Evolutionary conservation across 2,113 vertebrate species (phyloP).

Genomic region (Talpa occidentalis): DNA sequence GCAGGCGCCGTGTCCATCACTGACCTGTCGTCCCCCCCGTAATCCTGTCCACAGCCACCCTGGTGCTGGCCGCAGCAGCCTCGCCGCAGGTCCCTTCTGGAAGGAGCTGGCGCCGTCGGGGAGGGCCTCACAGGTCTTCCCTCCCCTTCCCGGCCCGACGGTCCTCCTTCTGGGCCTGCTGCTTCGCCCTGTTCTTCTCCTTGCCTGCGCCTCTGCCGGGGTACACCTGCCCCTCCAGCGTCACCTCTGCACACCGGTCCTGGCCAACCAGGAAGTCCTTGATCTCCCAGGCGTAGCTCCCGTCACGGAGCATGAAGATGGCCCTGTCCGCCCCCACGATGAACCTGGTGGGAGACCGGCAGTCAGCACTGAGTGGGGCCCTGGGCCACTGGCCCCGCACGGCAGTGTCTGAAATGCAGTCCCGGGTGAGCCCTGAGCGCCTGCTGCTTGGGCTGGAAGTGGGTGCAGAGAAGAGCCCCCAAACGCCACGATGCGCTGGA

Average conservation of each 20-base stretch:
- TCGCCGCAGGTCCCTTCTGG: neutral
- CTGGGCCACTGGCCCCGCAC: too few species aligned
- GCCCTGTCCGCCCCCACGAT: slow-evolving; percentile 97
- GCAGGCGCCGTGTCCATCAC: too few species aligned
- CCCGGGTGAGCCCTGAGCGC: too few species aligned
- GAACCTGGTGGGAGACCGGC: slow-evolving; percentile 85
- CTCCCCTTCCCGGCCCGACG: slow-evolving; percentile 86
- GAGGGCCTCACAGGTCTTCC: slow-evolving; percentile 90
- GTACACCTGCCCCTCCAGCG: slow-evolving; percentile 97
- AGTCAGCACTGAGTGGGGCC: too few species aligned
- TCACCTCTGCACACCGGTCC: slow-evolving; percentile 95
- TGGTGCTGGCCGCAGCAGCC: too few species aligned
- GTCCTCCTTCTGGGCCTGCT: slow-evolving; percentile 74
- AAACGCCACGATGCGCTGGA: too few species aligned
- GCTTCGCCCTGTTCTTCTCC: slow-evolving; percentile 86
- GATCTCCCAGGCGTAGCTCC: slow-evolving; percentile 96
- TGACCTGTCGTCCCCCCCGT: too few species aligned
- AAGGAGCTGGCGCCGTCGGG: neutral
- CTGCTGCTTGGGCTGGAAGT: too few species aligned
- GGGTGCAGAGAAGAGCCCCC: too few species aligned
- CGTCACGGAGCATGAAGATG: slow-evolving; percentile 98
- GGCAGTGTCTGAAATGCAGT: too few species aligned
- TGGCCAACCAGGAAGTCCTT: slow-evolving; percentile 95
- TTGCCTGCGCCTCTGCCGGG: slow-evolving; percentile 91
- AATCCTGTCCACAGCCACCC: too few species aligned